Evolutionary conservation across 2,888 invertebrate genomes (phyloP).

Genomic region (Epinotia ramella): DNA sequence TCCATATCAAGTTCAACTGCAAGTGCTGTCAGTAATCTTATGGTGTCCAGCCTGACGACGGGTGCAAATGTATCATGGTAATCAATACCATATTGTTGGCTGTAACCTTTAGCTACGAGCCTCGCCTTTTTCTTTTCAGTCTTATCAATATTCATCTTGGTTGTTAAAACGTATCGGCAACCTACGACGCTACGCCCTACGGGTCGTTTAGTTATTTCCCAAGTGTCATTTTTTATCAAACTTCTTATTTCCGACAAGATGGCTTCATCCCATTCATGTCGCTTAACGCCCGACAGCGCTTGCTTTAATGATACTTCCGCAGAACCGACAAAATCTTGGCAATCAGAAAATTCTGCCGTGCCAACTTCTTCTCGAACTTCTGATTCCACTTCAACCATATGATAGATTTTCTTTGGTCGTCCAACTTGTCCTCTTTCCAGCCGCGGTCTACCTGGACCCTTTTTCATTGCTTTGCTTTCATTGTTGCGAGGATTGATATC

Average conservation of each 20-base stretch:
- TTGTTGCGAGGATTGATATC: no score
- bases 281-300: not conserved
- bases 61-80: slow-evolving; percentile 5
- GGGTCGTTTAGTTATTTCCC: not conserved
- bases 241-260: not conserved
- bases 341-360: no score
- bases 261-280: not conserved
- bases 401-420: no score
- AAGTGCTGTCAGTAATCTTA: slow-evolving; percentile 1
- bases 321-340: not conserved
- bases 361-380: no score
- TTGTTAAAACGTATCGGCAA: not conserved
- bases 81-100: slow-evolving; percentile 3
- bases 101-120: slow-evolving; percentile 5
- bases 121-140: slow-evolving; percentile 3
- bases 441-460: no score
- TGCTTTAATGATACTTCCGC: not conserved
- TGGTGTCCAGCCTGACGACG: slow-evolving; percentile 1
- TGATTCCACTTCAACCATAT: no score
- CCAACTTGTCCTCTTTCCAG: no score
- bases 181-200: not conserved
- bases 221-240: not conserved
- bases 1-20: slow-evolving; percentile 16
- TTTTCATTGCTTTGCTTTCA: no score
- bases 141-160: not conserved